Percentiles rank a stretch among this genome's conserved stretches.
Conservation (phyloP, 2,888 invertebrate species). For the Clusia tigrina region DNA sequence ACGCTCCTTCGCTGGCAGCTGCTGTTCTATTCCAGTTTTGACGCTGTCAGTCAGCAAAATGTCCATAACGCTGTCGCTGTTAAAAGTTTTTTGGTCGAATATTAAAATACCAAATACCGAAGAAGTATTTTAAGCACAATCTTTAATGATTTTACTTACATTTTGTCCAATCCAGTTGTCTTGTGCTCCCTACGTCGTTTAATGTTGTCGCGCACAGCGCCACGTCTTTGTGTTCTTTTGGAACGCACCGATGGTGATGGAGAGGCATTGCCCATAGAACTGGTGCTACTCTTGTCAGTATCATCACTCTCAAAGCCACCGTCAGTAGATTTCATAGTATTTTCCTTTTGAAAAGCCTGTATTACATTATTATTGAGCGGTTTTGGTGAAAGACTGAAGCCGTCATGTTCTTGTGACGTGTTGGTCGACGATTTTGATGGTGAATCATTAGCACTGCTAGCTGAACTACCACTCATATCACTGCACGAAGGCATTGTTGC, state of each 20-base stretch:
- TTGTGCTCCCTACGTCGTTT: conserved; percentile 51
- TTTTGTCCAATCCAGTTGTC: no score
- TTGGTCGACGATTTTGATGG: conserved; percentile 28
- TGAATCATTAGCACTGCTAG: conserved; percentile 21
- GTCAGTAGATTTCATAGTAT: conserved; percentile 44
- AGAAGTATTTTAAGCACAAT: no score
- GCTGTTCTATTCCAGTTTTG: conserved; percentile 49
- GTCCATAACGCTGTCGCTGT: conserved; percentile 9
- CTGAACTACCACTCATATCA: not conserved
- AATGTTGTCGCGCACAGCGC: conserved; percentile 41
- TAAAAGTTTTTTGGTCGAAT: not conserved
- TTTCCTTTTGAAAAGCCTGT: conserved; percentile 34
- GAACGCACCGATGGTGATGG: conserved; percentile 46
- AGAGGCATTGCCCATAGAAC: conserved; percentile 54
- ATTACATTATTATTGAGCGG: conserved; percentile 43
- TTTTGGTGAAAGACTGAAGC: conserved; percentile 46
- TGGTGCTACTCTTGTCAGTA: conserved; percentile 62
- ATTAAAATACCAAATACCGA: not conserved
- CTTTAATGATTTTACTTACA: no score
- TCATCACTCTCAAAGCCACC: conserved; percentile 60
- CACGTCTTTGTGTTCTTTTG: conserved; percentile 29
- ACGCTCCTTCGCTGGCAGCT: not conserved
- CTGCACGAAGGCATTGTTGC: conserved; percentile 14
- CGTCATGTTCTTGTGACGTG: conserved; percentile 24
- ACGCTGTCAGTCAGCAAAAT: conserved; percentile 40